phyloP scores from a whole-genome alignment of 1,140 invertebrate species.

The Gryon sp. region DNA sequence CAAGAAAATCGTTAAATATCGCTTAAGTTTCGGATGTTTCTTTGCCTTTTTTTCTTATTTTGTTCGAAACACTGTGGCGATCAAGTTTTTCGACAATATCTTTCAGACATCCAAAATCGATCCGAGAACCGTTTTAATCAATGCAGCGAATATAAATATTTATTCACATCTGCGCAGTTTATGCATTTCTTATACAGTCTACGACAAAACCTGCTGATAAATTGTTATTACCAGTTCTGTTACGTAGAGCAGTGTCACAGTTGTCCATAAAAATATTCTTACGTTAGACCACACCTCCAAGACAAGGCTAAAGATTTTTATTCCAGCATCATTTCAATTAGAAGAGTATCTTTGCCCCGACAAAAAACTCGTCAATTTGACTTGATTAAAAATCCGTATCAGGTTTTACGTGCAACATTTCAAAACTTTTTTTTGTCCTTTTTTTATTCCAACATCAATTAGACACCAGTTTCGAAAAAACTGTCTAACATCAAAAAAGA shows the following conservation, averaged over 20 bases:
- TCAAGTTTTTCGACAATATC: conserved; percentile 15
- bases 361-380: conserved; percentile 25
- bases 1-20: too few species aligned
- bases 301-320: conserved; percentile 62
- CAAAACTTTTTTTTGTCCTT: too few species aligned
- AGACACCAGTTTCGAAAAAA: too few species aligned
- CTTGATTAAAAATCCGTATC: too few species aligned
- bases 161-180: conserved; percentile 51
- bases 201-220: conserved; percentile 62
- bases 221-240: conserved; percentile 57
- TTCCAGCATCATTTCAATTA: conserved; percentile 47
- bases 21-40: too few species aligned
- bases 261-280: conserved; percentile 60
- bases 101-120: conserved; percentile 4
- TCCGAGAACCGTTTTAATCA: conserved; percentile 8
- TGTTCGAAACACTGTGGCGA: background rate
- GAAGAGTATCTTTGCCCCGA: conserved; percentile 45
- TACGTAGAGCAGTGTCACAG: conserved; percentile 62
- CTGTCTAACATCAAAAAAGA: too few species aligned
- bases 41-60: too few species aligned
- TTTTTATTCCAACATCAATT: too few species aligned
- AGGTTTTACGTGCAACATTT: too few species aligned
- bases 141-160: conserved; percentile 41
- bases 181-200: conserved; percentile 50
- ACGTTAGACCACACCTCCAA: conserved; percentile 61